Conservation (phyloP, 2,113 vertebrate genomes). For the Alexandromys fortis region DNA sequence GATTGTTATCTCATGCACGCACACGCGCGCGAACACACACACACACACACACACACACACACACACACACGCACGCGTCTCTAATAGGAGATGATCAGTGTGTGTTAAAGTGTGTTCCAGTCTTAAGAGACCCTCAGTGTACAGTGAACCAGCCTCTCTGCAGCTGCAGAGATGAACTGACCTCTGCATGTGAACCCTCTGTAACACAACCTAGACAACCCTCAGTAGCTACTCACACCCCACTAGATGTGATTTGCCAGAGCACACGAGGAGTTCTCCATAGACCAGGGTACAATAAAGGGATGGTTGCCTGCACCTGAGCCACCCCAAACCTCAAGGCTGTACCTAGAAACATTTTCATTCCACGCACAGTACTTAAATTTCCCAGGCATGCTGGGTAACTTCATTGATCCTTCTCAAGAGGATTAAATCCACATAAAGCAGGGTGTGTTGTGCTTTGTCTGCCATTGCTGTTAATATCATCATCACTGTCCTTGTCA, state of each 20-base stretch:
- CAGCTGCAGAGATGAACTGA: background rate
- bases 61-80: background rate
- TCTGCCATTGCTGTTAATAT: background rate
- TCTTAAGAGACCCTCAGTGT: background rate
- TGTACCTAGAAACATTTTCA: background rate
- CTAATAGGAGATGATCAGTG: background rate
- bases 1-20: no score
- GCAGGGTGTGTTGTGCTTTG: background rate
- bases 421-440: background rate
- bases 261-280: background rate
- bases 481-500: background rate
- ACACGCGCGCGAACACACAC: background rate
- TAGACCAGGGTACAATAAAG: fast-evolving
- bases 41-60: background rate
- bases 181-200: fast-evolving
- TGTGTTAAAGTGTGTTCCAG: background rate
- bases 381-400: background rate
- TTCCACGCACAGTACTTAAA: fast-evolving
- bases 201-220: no score
- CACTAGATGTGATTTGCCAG: background rate
- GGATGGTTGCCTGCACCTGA: background rate
- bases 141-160: background rate
- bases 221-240: background rate
- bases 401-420: background rate
- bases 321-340: background rate